Percentiles rank a stretch among this genome's conserved stretches.
phyloP scores from a whole-genome alignment of 2,888 invertebrate species.

The Ceriagrion tenellum region DNA sequence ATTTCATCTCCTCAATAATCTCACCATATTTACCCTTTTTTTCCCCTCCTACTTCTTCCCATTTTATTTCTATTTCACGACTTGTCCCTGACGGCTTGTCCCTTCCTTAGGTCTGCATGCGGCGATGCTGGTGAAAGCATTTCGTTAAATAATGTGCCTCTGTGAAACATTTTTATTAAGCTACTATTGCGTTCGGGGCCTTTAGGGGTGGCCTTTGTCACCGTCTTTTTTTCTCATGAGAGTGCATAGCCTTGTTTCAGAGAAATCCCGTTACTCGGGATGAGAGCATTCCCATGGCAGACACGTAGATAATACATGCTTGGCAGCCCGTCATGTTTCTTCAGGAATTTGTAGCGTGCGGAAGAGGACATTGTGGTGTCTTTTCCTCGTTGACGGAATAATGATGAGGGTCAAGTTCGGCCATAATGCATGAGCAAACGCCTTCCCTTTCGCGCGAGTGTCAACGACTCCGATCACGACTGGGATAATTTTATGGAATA shows the following conservation, averaged over 20 bases:
- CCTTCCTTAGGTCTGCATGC: too few species aligned
- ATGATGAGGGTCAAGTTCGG: conserved; percentile 14
- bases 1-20: too few species aligned
- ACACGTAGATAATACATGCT: not conserved
- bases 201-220: not conserved
- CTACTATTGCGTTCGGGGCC: too few species aligned
- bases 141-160: too few species aligned
- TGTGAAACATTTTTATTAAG: too few species aligned
- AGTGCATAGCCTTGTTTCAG: not conserved
- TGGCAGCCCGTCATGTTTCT: conserved; percentile 21
- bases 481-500: not conserved
- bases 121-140: too few species aligned
- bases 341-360: not conserved
- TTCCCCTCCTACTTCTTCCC: too few species aligned
- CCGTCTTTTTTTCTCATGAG: not conserved
- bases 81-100: too few species aligned
- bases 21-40: too few species aligned
- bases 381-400: conserved; percentile 8
- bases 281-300: not conserved
- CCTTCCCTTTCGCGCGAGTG: not conserved
- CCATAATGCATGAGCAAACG: not conserved
- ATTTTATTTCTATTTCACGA: too few species aligned
- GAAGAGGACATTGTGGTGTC: not conserved
- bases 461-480: not conserved
- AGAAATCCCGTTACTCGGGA: not conserved